Percentiles rank a stretch among this genome's conserved stretches.
These are phyloP conservation scores for Oeneis ivallda DNA, from an alignment of 2,888 invertebrate genomes.

Conservation along the genomic window DNA sequence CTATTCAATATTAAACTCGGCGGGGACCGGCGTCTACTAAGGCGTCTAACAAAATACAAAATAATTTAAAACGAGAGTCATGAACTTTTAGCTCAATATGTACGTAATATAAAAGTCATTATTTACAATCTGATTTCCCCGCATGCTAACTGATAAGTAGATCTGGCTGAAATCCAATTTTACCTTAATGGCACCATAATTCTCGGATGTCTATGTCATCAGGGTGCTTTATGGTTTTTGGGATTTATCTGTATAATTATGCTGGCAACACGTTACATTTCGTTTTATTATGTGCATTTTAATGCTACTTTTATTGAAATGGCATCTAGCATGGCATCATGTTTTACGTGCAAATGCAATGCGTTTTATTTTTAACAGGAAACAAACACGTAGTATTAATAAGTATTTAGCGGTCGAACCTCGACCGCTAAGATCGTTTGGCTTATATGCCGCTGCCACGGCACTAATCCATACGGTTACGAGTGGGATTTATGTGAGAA, in stretches of 20 bases:
- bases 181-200: constrained; percentile 34
- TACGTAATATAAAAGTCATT: constrained; percentile 16
- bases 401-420: too few relatives aligned
- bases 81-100: background rate
- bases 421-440: too few relatives aligned
- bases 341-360: background rate
- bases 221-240: constrained; percentile 27
- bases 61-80: background rate
- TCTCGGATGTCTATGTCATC: constrained; percentile 27
- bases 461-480: too few relatives aligned
- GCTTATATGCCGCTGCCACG: too few relatives aligned
- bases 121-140: constrained; percentile 26
- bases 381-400: too few relatives aligned
- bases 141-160: constrained; percentile 19
- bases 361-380: background rate
- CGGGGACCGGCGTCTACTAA: too few relatives aligned
- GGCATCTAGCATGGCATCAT: background rate
- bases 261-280: constrained; percentile 1
- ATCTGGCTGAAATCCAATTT: constrained; percentile 34
- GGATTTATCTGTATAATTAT: constrained; percentile 16
- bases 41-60: background rate
- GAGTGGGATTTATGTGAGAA: too few relatives aligned
- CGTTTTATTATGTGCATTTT: constrained; percentile 12
- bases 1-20: too few relatives aligned
- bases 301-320: constrained; percentile 12